Evolutionary conservation across 2,888 invertebrate species (phyloP).

Genomic region (Drosophila quasianomalipes): DNA sequence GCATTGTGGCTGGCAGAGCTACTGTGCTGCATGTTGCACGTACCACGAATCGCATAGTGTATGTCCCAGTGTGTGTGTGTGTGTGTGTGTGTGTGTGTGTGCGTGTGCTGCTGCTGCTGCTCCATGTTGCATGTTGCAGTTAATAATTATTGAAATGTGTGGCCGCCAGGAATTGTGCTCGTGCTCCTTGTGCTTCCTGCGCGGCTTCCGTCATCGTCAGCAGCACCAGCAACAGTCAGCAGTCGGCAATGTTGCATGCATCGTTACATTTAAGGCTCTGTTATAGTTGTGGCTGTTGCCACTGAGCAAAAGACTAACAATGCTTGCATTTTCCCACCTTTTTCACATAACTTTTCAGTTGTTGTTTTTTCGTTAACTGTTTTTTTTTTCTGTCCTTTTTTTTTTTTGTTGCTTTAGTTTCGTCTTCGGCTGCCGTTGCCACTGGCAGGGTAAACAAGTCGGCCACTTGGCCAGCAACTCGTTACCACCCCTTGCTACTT

Average conservation of each 20-base stretch:
- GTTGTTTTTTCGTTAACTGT: conserved; percentile 38
- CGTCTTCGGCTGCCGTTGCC: conserved; percentile 44
- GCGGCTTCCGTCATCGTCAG: conserved; percentile 67
- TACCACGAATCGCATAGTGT: conserved; percentile 32
- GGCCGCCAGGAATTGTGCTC: conserved; percentile 79
- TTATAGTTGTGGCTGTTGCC: conserved; percentile 34
- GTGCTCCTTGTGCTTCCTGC: conserved; percentile 80
- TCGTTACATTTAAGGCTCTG: conserved; percentile 67
- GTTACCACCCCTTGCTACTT: conserved; percentile 40
- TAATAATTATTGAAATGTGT: conserved; percentile 82
- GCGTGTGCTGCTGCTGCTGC: conserved; percentile 40
- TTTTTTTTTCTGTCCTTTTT: conserved; percentile 16
- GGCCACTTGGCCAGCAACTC: conserved; percentile 71
- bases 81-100: conserved; percentile 12
- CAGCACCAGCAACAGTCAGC: conserved; percentile 13
- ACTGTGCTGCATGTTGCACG: conserved; percentile 77
- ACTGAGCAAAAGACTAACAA: conserved; percentile 76
- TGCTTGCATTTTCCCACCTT: conserved; percentile 81
- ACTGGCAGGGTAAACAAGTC: conserved; percentile 80
- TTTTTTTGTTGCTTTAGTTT: conserved; percentile 30
- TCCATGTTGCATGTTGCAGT: conserved; percentile 81
- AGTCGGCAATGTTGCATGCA: conserved; percentile 73
- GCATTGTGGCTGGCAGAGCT: conserved; percentile 59
- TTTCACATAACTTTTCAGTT: conserved; percentile 78
- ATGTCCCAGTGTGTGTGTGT: conserved; percentile 3